Percentiles rank a stretch among this genome's conserved stretches.
Evolutionary conservation across 2,113 vertebrate genomes (phyloP).

Genomic region (Aramus guarauna): DNA sequence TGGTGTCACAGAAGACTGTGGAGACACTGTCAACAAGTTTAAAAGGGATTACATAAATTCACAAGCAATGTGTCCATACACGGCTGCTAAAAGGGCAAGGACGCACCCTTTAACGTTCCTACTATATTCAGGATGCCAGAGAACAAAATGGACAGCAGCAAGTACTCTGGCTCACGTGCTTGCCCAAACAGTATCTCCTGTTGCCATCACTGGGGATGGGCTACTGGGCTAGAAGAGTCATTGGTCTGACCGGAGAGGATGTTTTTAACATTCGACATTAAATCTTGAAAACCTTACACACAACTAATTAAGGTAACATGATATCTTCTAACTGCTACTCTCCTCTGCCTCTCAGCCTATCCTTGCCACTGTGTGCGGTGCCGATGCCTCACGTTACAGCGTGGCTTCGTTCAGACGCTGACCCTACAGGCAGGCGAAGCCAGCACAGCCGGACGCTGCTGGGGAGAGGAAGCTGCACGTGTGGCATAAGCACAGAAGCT

Average conservation of each 20-base stretch:
- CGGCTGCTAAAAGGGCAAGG: neutral
- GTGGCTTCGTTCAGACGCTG: neutral
- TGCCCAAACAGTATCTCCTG: neutral
- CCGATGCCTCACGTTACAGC: neutral
- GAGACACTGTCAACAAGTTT: neutral
- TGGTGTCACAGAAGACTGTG: neutral
- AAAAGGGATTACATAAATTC: neutral
- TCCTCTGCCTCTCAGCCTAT: neutral
- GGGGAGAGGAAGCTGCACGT: neutral
- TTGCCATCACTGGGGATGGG: neutral
- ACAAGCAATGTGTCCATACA: neutral
- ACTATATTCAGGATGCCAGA: too few relatives aligned
- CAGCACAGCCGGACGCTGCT: neutral
- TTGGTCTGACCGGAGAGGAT: neutral
- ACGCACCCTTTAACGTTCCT: neutral
- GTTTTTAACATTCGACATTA: neutral
- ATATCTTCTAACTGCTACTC: neutral
- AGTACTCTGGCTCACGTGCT: rapidly evolving
- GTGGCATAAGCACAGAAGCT: neutral
- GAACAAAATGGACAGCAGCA: neutral
- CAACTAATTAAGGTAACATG: neutral
- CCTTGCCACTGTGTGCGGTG: neutral
- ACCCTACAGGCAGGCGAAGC: neutral
- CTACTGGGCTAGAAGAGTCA: neutral
- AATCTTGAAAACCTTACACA: neutral